Evolutionary conservation across 1,140 invertebrate species (phyloP).

Genomic region (Ooceraea biroi): DNA sequence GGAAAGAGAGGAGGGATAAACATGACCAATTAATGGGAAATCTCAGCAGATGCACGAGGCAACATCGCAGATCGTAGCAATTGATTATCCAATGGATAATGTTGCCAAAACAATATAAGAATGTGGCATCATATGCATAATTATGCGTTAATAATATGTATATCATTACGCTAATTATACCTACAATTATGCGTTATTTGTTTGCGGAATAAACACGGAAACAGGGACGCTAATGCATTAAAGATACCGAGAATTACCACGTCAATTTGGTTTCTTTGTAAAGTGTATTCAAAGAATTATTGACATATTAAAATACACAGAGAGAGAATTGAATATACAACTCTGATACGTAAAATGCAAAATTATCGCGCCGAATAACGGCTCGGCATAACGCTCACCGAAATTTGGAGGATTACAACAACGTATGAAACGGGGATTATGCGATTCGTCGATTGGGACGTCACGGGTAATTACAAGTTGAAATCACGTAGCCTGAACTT

Average conservation of each 20-base stretch:
- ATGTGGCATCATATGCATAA: neutral
- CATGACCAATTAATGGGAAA: conserved; percentile 24
- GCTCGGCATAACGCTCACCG: conserved; percentile 8
- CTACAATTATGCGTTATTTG: neutral
- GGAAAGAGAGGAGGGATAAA: neutral
- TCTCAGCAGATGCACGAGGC: conserved; percentile 14
- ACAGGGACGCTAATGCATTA: neutral
- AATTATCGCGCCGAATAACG: neutral
- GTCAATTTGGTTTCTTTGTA: neutral
- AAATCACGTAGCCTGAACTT: conserved; percentile 55
- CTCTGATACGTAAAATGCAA: conserved; percentile 5
- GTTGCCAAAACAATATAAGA: neutral
- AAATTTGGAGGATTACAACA: conserved; percentile 49
- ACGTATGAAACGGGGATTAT: conserved; percentile 53
- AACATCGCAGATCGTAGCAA: neutral
- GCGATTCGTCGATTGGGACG: conserved; percentile 51
- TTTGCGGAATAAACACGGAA: neutral
- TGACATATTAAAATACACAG: neutral
- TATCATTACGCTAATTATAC: too few species aligned
- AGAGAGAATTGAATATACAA: conserved; percentile 10
- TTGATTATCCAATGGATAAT: neutral
- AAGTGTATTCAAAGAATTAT: neutral
- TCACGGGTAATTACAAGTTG: conserved; percentile 49
- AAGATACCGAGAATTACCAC: neutral
- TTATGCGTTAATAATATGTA: too few species aligned